Percentiles rank a stretch among this genome's conserved stretches.
phyloP scores from a whole-genome alignment of 1,140 invertebrate genomes.

The Tribolium madens region DNA sequence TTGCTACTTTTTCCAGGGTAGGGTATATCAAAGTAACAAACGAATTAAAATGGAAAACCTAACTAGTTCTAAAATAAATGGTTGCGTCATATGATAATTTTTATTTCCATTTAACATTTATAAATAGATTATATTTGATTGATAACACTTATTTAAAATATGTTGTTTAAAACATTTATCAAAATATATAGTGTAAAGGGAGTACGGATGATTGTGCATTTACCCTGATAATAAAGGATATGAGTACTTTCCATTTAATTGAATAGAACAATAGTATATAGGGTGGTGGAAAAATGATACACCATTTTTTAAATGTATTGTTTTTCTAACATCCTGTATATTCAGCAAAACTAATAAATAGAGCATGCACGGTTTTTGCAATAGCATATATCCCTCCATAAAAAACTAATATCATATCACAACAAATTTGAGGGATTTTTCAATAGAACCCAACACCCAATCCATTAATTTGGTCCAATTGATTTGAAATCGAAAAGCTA shows the following conservation, averaged over 20 bases:
- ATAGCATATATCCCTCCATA: neutral
- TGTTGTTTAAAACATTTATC: constrained; percentile 57
- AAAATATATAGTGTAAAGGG: constrained; percentile 56
- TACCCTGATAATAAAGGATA: constrained; percentile 45
- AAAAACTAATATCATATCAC: constrained; percentile 33
- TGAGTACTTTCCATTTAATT: neutral
- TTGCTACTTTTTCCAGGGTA: no score
- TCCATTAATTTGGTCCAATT: constrained; percentile 2
- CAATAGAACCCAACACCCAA: no score
- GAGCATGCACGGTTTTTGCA: neutral
- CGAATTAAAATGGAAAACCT: neutral
- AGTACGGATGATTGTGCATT: constrained; percentile 48
- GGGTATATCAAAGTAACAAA: no score
- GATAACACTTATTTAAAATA: constrained; percentile 45
- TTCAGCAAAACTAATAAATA: neutral
- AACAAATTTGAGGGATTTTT: neutral
- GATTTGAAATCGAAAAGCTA: neutral
- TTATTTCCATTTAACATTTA: constrained; percentile 51
- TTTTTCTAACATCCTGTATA: neutral
- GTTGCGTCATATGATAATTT: constrained; percentile 34
- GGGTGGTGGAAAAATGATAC: neutral
- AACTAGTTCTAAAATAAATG: neutral
- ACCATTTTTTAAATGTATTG: neutral
- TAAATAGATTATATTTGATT: constrained; percentile 49
- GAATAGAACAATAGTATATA: neutral